Base-by-base conservation (phyloP, 1,140 invertebrate genomes). In the Polypedilum pembai region DNA sequence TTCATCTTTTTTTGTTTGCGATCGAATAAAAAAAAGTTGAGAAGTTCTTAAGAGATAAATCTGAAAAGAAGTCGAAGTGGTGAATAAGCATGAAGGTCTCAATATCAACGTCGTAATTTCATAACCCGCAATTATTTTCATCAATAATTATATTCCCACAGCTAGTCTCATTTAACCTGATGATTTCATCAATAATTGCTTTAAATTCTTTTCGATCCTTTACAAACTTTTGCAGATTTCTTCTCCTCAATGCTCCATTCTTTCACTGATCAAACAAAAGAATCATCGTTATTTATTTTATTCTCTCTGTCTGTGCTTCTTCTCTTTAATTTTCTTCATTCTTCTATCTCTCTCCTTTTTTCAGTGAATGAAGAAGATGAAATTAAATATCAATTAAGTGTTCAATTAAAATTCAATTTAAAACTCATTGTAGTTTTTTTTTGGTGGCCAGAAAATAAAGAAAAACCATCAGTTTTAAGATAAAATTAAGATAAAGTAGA, bases 361-460 rank as follows among this genome's bases (percentile, higher is more conserved):
- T 56, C 12, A 56, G 10, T 56, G 45, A 56, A 56, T 45, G 41
- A 15, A 56, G 45, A 56, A 56, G 45, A 56, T 56, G 20, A 69
- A 69, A 69, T 69, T 69, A 69, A 69, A 69, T 69, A 69, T 18
- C 65, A 69, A 69, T 69, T 69, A 69, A 56, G 17, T 69, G 65
- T 69, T 69, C 65, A 69, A 69, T 69, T 69, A 69, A 69, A 69
- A 69, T 69, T 69, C 65, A 69, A 69, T 69, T 69, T 69, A 69
- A 69, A 69, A 69, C 17, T 18, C 65, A 69, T 69, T 69, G 17
- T 69, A 69, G 65, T 69, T 69, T 69, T 69, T 69, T 69, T 69
- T n/a, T 20, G 8, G 20, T 69, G 7, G 65, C 65, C 65, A 69
- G 20, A 69, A 69, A 8, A 18, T 18, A 18, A 21, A 21, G 17